Conservation (phyloP, 1,140 invertebrate species). For the Pogonomyrmex californicus region DNA sequence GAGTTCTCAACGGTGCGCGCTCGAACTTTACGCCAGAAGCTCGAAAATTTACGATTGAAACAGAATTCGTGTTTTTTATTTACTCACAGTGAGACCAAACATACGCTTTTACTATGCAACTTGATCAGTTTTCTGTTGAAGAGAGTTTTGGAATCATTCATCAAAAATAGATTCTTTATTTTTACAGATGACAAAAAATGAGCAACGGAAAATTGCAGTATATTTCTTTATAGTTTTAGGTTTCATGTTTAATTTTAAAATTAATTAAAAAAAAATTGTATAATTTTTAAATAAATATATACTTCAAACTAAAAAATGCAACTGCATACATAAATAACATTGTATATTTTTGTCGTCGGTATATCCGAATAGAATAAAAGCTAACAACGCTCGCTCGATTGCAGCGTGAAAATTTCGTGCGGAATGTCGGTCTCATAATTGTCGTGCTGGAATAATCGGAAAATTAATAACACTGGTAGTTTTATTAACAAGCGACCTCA, state of each 20-base stretch:
- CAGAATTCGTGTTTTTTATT: slow-evolving; percentile 34
- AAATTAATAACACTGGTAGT: slow-evolving; percentile 61
- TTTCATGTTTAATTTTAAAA: too few relatives aligned
- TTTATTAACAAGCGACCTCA: slow-evolving; percentile 59
- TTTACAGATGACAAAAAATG: not conserved
- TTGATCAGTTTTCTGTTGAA: slow-evolving; percentile 24
- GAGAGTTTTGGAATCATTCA: not conserved
- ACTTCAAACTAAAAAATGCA: not conserved
- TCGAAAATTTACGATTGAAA: slow-evolving; percentile 52
- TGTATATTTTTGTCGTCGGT: not conserved
- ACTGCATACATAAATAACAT: not conserved
- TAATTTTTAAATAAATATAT: not conserved
- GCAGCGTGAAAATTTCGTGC: slow-evolving; percentile 36
- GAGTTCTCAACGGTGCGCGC: slow-evolving; percentile 11
- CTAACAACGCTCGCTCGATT: slow-evolving; percentile 18
- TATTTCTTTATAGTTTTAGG: not conserved
- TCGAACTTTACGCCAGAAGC: slow-evolving; percentile 33
- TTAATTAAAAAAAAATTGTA: not conserved
- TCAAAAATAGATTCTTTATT: slow-evolving; percentile 31
- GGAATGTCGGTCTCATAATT: slow-evolving; percentile 43
- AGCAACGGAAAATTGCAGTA: not conserved
- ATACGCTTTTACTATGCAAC: not conserved
- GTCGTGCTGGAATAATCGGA: slow-evolving; percentile 39
- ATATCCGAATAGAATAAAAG: slow-evolving; percentile 8
- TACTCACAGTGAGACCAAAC: not conserved